Percentiles rank a stretch among this genome's conserved stretches.
Conservation (phyloP, 2,113 vertebrate species). For the Scophthalmus maximus region DNA sequence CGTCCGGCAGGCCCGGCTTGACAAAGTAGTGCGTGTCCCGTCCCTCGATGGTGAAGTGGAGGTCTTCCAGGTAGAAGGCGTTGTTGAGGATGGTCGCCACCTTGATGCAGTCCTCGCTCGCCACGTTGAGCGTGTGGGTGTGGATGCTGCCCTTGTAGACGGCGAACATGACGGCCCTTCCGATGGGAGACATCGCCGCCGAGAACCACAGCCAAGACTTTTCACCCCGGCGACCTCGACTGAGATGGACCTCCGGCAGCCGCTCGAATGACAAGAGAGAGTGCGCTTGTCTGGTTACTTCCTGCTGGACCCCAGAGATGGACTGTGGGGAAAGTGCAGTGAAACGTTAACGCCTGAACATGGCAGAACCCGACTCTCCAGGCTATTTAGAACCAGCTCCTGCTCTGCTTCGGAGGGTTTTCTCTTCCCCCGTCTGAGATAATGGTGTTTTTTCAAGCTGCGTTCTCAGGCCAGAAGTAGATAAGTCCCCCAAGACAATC, state of each 20-base stretch:
- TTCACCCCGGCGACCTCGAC: conserved; percentile 81
- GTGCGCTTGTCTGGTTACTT: conserved; percentile 92
- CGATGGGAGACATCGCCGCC: conserved; percentile 92
- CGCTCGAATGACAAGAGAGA: conserved; percentile 94
- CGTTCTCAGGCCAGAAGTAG: conserved; percentile 59
- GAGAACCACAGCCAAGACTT: conserved; percentile 98
- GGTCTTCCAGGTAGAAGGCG: conserved; percentile 95
- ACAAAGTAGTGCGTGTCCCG: conserved; percentile 98
- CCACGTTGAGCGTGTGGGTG: conserved; percentile 94
- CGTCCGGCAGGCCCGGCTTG: conserved; percentile 93
- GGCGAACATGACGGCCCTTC: conserved; percentile 96
- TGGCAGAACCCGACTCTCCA: conserved; percentile 68
- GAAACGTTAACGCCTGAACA: conserved; percentile 78
- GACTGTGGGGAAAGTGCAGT: conserved; percentile 85
- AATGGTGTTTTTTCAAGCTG: conserved; percentile 71
- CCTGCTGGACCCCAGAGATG: conserved; percentile 96
- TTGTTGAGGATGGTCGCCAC: conserved; percentile 96
- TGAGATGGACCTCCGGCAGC: conserved; percentile 93
- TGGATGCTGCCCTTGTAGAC: conserved; percentile 94
- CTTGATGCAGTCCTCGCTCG: conserved; percentile 98
- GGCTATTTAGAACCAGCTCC: conserved; percentile 66
- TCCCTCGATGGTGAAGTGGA: conserved; percentile 95
- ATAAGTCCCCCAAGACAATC: conserved; percentile 63
- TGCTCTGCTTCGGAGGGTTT: conserved; percentile 65
- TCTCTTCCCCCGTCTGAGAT: conserved; percentile 57